These are phyloP conservation scores for Gnatocerus cornutus DNA, from an alignment of 2,888 invertebrate species.

Conservation along the genomic window DNA sequence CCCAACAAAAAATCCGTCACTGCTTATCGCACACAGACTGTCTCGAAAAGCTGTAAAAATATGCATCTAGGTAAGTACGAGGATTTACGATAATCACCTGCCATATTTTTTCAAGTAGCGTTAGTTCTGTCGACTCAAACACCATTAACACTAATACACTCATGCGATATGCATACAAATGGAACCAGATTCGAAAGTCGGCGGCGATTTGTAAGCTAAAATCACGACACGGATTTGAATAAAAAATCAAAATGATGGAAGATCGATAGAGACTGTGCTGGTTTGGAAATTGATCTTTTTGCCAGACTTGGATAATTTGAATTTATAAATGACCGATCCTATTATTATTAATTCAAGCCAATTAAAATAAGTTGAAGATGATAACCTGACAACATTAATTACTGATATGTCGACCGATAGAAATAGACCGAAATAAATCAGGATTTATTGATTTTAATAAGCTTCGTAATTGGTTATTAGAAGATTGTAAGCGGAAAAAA, in stretches of 20 bases:
- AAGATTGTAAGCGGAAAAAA: background rate
- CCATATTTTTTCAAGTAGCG: slow-evolving; percentile 11
- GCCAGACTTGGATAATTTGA: background rate
- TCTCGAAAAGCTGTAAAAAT: background rate
- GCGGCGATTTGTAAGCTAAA: slow-evolving; percentile 22
- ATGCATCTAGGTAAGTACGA: slow-evolving; percentile 2
- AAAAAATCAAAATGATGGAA: slow-evolving; percentile 16
- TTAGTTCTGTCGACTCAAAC: slow-evolving; percentile 2
- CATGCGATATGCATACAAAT: slow-evolving; percentile 31
- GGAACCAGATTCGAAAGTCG: slow-evolving; percentile 25
- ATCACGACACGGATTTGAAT: slow-evolving; percentile 16
- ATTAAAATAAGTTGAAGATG: slow-evolving; percentile 22
- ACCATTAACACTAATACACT: slow-evolving; percentile 13
- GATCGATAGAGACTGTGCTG: background rate
- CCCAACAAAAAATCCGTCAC: no score
- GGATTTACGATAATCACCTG: background rate
- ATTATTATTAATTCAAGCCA: slow-evolving; percentile 9
- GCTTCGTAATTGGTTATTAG: background rate
- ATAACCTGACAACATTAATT: slow-evolving; percentile 31
- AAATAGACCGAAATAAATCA: slow-evolving; percentile 18
- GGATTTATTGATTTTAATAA: slow-evolving; percentile 16
- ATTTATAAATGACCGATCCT: slow-evolving; percentile 18
- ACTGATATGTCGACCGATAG: slow-evolving; percentile 5
- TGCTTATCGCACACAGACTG: no score
- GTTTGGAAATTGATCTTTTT: slow-evolving; percentile 6